phyloP scores from a whole-genome alignment of 2,113 vertebrate species.

The Entomyzon cyanotis region DNA sequence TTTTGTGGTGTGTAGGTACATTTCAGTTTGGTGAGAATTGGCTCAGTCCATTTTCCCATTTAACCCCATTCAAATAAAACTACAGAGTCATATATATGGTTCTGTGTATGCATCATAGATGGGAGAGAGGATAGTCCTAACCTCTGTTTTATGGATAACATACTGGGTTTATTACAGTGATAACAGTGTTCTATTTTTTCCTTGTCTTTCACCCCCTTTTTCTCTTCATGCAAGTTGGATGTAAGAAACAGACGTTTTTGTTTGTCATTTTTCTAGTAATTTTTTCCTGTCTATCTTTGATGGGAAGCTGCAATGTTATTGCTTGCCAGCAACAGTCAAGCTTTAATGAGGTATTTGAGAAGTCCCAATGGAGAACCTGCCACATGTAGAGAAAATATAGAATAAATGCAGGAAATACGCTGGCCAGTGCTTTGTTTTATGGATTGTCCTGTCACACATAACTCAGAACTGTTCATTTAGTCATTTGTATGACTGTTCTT shows the following conservation, averaged over 20 bases:
- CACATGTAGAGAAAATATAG: conserved; percentile 29
- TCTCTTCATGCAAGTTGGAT: neutral
- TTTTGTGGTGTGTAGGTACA: neutral
- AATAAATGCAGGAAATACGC: neutral
- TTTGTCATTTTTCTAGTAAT: neutral
- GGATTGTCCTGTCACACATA: neutral
- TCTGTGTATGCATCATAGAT: neutral
- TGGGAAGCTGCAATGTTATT: neutral
- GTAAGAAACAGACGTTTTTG: neutral
- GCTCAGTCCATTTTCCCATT: neutral
- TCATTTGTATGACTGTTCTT: neutral
- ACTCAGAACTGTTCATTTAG: neutral
- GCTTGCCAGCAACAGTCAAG: neutral
- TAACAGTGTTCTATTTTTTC: neutral
- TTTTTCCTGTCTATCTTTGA: neutral
- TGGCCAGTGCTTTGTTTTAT: neutral
- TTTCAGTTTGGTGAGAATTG: neutral
- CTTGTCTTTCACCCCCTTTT: neutral
- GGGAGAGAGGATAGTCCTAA: neutral
- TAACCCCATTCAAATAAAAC: neutral
- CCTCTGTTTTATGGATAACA: neutral
- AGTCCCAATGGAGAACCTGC: neutral
- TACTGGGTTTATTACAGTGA: neutral
- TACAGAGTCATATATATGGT: neutral
- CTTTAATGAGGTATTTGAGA: conserved; percentile 29